Percentiles rank a stretch among this genome's conserved stretches.
These are phyloP conservation scores for Aurelia aurita complex sp. Pacific DNA, from an alignment of 30 jellyfish, hydroid and myxozoan genomes.

Conservation along the genomic window DNA sequence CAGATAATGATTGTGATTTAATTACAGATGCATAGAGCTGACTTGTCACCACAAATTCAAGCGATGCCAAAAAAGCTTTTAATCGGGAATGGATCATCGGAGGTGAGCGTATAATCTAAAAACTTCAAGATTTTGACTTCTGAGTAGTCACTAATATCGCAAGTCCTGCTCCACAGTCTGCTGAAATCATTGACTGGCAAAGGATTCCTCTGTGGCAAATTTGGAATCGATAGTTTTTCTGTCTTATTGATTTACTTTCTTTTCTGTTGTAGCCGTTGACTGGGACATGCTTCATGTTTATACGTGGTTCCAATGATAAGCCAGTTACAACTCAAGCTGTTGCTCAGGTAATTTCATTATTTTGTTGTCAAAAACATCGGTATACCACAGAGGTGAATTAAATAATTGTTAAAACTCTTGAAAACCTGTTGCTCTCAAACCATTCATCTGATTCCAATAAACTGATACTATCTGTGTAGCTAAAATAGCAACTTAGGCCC, in stretches of 20 bases:
- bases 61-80: constrained; percentile 72
- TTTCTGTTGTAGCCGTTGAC: constrained; percentile 44
- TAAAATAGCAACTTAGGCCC: too few species aligned
- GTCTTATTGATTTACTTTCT: neutral
- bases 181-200: too few species aligned
- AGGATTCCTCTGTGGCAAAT: too few species aligned
- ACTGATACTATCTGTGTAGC: too few species aligned
- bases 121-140: neutral
- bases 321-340: constrained; percentile 56
- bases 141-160: neutral
- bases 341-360: constrained; percentile 63
- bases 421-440: too few species aligned
- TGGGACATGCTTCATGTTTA: constrained; percentile 67
- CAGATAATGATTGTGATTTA: neutral
- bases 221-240: too few species aligned
- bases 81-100: constrained; percentile 67
- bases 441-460: too few species aligned
- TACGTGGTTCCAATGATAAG: constrained; percentile 47
- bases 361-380: too few species aligned
- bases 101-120: constrained; percentile 9
- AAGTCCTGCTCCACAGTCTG: too few species aligned
- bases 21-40: constrained; percentile 62
- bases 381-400: too few species aligned
- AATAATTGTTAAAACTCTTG: too few species aligned
- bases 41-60: constrained; percentile 62